Evolutionary conservation across 1,140 invertebrate species (phyloP).

Genomic region (Leptonema lineaticorne): DNA sequence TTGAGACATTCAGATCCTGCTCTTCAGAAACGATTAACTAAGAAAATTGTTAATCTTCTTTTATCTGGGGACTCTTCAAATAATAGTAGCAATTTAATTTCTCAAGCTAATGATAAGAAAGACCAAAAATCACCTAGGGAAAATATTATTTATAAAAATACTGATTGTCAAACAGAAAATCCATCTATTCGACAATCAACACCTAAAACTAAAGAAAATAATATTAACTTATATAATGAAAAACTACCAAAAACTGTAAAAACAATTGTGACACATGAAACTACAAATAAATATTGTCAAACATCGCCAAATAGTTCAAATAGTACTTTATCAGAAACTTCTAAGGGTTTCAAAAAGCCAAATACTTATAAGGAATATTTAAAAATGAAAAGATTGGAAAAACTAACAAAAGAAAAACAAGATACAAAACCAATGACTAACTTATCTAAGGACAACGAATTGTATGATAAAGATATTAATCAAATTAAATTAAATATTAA

Average conservation of each 20-base stretch:
- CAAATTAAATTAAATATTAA: too few species aligned
- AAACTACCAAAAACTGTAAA: not conserved
- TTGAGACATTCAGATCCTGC: conserved; percentile 45
- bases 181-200: not conserved
- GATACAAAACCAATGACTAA: conserved; percentile 10
- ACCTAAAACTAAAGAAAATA: not conserved
- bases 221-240: too few species aligned
- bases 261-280: too few species aligned
- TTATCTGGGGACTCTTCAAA: conserved; percentile 49
- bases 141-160: not conserved
- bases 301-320: conserved; percentile 13
- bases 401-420: conserved; percentile 46
- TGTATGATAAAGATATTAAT: too few species aligned
- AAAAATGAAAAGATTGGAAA: conserved; percentile 49
- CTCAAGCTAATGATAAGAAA: not conserved
- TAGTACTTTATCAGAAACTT: conserved; percentile 8
- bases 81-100: conserved; percentile 36
- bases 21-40: conserved; percentile 50
- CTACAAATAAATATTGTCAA: not conserved
- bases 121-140: too few species aligned
- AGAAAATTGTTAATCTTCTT: conserved; percentile 50
- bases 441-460: not conserved
- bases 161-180: conserved; percentile 8
- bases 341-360: conserved; percentile 44
- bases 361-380: conserved; percentile 53